Conservation (phyloP, 2,797 vertebrate species). For the Botia kubotai region DNA sequence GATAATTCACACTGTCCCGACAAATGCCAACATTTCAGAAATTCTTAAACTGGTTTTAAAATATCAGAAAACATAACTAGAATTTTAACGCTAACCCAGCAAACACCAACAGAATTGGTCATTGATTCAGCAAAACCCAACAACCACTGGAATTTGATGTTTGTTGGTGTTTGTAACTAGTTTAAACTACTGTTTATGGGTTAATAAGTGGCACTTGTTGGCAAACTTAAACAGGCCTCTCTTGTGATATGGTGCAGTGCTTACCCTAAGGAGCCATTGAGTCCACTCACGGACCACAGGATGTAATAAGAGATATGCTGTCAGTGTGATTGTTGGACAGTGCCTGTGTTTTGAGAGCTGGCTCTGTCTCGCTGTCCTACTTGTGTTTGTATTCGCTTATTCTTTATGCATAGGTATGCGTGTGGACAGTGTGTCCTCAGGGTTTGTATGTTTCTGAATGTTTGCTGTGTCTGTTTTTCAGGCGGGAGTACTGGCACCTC, state of each 20-base stretch:
- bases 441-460: conserved; percentile 43
- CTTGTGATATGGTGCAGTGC: conserved; percentile 50
- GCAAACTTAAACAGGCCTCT: conserved; percentile 52
- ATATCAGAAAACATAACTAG: not conserved
- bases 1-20: not conserved
- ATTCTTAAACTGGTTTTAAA: not conserved
- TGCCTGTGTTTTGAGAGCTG: conserved; percentile 55
- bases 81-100: not conserved
- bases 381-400: conserved; percentile 36
- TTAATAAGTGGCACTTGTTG: conserved; percentile 40
- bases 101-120: too few species aligned
- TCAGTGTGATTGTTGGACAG: conserved; percentile 59
- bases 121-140: not conserved
- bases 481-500: conserved; percentile 97
- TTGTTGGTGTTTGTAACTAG: not conserved
- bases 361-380: conserved; percentile 42
- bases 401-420: conserved; percentile 41
- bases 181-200: conserved; percentile 1
- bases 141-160: not conserved
- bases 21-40: not conserved
- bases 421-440: conserved; percentile 11
- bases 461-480: conserved; percentile 69
- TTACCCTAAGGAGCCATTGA: conserved; percentile 45
- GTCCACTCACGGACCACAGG: conserved; percentile 33
- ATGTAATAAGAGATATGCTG: conserved; percentile 56